Percentiles rank a stretch among this genome's conserved stretches.
Conservation (phyloP, 2,888 invertebrate species). For the Amaurobius ferox region DNA sequence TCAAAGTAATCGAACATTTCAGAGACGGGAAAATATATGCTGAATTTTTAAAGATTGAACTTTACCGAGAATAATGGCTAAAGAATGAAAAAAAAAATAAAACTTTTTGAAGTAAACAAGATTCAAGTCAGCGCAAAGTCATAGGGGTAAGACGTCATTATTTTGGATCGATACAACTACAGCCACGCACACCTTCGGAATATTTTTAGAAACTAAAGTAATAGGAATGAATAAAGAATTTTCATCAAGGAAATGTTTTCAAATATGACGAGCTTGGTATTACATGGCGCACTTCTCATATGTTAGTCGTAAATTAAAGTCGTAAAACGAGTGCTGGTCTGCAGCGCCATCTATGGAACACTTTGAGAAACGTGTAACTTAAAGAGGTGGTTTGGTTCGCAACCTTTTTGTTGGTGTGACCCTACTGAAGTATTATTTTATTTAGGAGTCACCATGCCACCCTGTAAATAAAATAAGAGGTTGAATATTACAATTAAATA, state of each 20-base stretch:
- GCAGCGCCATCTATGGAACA: slow-evolving; percentile 36
- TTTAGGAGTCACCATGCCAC: too few relatives aligned
- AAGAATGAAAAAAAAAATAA: background rate
- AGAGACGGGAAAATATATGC: too few relatives aligned
- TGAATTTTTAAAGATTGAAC: too few relatives aligned
- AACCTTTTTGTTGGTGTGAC: too few relatives aligned
- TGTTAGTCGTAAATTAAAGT: background rate
- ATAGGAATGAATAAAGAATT: background rate
- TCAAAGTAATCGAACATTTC: too few relatives aligned
- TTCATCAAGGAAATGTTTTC: background rate
- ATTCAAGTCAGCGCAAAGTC: background rate
- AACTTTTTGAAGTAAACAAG: background rate
- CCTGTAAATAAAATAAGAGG: too few relatives aligned
- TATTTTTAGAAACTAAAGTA: background rate
- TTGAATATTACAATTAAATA: too few relatives aligned
- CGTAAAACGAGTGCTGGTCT: background rate
- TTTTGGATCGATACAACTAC: background rate
- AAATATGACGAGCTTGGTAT: background rate
- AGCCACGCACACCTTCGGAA: background rate
- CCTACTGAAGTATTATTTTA: too few relatives aligned
- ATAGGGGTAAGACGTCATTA: background rate
- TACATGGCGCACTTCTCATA: background rate
- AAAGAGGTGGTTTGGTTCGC: too few relatives aligned
- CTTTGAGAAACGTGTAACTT: background rate
- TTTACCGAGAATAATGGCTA: too few relatives aligned